phyloP scores from a whole-genome alignment of 53 echinoderm and acorn worm genomes.

The Antedon mediterranea region DNA sequence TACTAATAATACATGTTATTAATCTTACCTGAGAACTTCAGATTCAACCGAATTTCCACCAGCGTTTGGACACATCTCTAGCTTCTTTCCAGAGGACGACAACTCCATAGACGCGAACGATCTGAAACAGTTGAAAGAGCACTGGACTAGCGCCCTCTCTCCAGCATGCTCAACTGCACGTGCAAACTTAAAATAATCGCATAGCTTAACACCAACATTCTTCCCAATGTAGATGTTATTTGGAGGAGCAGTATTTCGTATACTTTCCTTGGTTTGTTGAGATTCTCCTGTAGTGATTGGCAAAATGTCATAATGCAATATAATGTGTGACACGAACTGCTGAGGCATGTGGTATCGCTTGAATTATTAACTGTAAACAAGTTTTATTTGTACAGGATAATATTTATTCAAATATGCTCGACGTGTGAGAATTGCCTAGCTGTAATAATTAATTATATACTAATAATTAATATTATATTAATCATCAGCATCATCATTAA shows the following conservation, averaged over 20 bases:
- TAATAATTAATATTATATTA: no score
- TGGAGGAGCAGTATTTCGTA: slow-evolving; percentile 1
- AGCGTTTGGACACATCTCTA: slow-evolving; percentile 54
- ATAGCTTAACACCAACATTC: slow-evolving; percentile 25
- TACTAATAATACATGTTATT: not conserved
- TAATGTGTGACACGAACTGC: no score
- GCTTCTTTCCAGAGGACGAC: slow-evolving; percentile 31
- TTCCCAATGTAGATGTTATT: slow-evolving; percentile 26
- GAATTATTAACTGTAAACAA: no score
- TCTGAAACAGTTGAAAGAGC: slow-evolving; percentile 5
- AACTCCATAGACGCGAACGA: slow-evolving; percentile 46
- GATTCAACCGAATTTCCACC: slow-evolving; percentile 95
- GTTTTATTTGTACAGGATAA: no score
- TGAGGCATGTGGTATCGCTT: no score
- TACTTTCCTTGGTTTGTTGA: not conserved
- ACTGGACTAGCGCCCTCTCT: slow-evolving; percentile 20
- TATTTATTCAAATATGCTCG: no score
- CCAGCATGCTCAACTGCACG: slow-evolving; percentile 20
- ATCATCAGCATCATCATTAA: no score
- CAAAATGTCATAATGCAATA: no score
- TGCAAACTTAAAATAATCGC: slow-evolving; percentile 32
- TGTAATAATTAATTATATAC: no score
- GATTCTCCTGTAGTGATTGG: not conserved
- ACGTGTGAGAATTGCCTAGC: no score
- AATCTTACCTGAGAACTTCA: slow-evolving; percentile 78